Conservation (phyloP, 2,797 vertebrate species). For the Sus cebifrons region DNA sequence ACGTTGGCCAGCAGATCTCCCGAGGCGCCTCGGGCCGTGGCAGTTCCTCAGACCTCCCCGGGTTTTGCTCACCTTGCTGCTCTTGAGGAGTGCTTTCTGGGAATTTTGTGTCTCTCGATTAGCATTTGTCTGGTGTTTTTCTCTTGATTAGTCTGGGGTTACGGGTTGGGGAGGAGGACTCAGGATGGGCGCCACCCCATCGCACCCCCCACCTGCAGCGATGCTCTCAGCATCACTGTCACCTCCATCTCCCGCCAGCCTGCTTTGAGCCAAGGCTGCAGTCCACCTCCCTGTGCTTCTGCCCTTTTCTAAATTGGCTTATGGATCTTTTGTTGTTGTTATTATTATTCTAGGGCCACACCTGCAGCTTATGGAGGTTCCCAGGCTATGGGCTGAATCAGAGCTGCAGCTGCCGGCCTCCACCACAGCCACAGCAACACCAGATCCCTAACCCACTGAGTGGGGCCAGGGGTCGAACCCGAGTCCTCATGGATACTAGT, state of each 20-base stretch:
- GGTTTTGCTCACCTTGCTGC: not conserved
- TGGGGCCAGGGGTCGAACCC: too few species aligned
- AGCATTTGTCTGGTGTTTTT: not conserved
- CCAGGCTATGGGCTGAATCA: too few species aligned
- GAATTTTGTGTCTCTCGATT: not conserved
- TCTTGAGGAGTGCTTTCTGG: not conserved
- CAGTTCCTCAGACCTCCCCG: not conserved
- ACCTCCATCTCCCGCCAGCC: not conserved
- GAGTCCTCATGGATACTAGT: too few species aligned
- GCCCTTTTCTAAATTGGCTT: too few species aligned
- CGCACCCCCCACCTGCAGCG: too few species aligned
- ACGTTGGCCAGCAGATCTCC: rapidly evolving
- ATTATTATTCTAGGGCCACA: too few species aligned
- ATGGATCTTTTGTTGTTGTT: not conserved
- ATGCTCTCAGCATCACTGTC: rapidly evolving
- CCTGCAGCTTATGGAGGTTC: too few species aligned
- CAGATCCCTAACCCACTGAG: too few species aligned
- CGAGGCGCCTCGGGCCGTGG: not conserved
- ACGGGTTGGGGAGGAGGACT: not conserved
- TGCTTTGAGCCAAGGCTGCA: rapidly evolving
- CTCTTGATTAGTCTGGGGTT: not conserved
- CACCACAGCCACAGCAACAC: too few species aligned
- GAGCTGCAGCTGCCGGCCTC: too few species aligned
- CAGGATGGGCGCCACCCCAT: too few species aligned
- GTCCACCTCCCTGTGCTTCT: not conserved